These are phyloP conservation scores for Scrobipalpa atriplicella DNA, from an alignment of 2,888 invertebrate species.

Conservation along the genomic window DNA sequence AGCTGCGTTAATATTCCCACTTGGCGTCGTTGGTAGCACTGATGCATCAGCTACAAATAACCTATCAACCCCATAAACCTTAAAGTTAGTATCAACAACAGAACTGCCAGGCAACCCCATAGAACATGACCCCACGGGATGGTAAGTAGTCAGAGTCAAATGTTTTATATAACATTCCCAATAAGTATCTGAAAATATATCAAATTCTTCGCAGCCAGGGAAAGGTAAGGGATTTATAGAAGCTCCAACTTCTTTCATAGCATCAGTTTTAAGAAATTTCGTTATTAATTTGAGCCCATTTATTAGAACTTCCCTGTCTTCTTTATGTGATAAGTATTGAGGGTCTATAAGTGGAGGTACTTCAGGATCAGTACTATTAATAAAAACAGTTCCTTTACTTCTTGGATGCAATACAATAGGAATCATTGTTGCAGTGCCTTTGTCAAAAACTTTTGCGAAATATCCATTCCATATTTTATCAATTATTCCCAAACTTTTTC, in stretches of 20 bases:
- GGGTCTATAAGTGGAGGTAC: constrained; percentile 85
- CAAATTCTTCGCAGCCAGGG: constrained; percentile 84
- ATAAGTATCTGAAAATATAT: constrained; percentile 82
- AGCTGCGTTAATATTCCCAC: constrained; percentile 87
- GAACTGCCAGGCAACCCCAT: constrained; percentile 81
- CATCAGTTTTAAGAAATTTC: constrained; percentile 77
- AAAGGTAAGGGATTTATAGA: constrained; percentile 79
- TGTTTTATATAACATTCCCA: constrained; percentile 88
- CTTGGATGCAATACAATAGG: constrained; percentile 87
- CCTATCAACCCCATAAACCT: constrained; percentile 82
- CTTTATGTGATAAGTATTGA: constrained; percentile 83
- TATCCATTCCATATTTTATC: constrained; percentile 84
- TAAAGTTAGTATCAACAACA: constrained; percentile 83
- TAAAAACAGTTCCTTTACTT: constrained; percentile 84
- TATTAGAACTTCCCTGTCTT: constrained; percentile 83
- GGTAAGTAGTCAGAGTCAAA: constrained; percentile 86
- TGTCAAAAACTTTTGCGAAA: constrained; percentile 79
- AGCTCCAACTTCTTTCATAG: constrained; percentile 83
- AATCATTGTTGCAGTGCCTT: constrained; percentile 82
- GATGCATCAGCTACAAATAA: constrained; percentile 87
- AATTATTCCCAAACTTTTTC: constrained; percentile 81
- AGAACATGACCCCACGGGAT: constrained; percentile 88
- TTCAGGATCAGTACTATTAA: constrained; percentile 79
- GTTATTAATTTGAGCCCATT: constrained; percentile 84
- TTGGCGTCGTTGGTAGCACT: constrained; percentile 85